phyloP scores from a whole-genome alignment of 1,140 invertebrate genomes.

The Helicoverpa armigera region DNA sequence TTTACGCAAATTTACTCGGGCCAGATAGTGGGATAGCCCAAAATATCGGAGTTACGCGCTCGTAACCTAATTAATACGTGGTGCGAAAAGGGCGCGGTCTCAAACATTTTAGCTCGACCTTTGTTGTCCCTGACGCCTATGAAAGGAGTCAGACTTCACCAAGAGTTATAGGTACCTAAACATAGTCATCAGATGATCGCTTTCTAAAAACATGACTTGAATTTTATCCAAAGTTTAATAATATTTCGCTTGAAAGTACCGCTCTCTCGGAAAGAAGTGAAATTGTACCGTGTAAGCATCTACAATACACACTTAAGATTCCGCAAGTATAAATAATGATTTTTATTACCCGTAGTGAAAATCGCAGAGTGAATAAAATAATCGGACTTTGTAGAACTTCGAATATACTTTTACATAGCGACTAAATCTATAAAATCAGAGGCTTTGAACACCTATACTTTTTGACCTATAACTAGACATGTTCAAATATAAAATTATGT shows the following conservation, averaged over 20 bases:
- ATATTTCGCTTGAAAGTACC: slow-evolving; percentile 33
- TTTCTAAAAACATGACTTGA: slow-evolving; percentile 48
- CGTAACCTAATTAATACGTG: slow-evolving; percentile 11
- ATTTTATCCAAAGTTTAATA: slow-evolving; percentile 46
- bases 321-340: background rate
- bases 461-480: slow-evolving; percentile 23
- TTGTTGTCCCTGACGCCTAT: slow-evolving; percentile 6
- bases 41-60: slow-evolving; percentile 48
- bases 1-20: slow-evolving; percentile 46
- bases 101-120: slow-evolving; percentile 16
- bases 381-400: too few relatives aligned
- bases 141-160: slow-evolving; percentile 8
- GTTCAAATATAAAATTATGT: slow-evolving; percentile 16
- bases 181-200: background rate
- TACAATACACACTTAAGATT: slow-evolving; percentile 13
- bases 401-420: too few relatives aligned
- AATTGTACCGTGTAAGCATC: slow-evolving; percentile 4
- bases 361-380: slow-evolving; percentile 7
- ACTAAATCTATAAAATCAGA: background rate
- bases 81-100: background rate
- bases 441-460: background rate
- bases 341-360: slow-evolving; percentile 5
- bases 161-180: background rate
- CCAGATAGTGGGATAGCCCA: slow-evolving; percentile 43
- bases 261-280: slow-evolving; percentile 40